Evolutionary conservation across 2,888 invertebrate genomes (phyloP).

Genomic region (Folsomia candida): DNA sequence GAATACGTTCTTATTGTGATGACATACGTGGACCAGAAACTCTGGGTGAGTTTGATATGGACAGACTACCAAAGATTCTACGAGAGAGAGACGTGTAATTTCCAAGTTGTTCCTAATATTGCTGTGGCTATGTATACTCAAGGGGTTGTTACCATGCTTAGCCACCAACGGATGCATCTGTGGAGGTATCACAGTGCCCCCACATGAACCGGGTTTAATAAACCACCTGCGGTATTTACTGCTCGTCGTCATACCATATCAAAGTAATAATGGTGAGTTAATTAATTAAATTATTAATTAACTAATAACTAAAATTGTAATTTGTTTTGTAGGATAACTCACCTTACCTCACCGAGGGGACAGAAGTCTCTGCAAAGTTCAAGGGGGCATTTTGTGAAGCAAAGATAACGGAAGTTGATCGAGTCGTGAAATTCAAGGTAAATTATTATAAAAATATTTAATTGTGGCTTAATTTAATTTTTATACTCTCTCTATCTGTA

Average conservation of each 20-base stretch:
- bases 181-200: too few relatives aligned
- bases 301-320: too few relatives aligned
- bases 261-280: too few relatives aligned
- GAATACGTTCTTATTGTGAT: background rate
- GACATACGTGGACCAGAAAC: background rate
- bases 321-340: slow-evolving; percentile 88
- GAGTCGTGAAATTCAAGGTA: slow-evolving; percentile 90
- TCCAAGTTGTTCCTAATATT: too few relatives aligned
- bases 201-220: too few relatives aligned
- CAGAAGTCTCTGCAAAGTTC: slow-evolving; percentile 99
- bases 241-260: too few relatives aligned
- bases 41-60: background rate
- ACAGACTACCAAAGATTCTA: too few relatives aligned
- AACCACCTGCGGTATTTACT: too few relatives aligned
- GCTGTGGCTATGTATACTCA: background rate
- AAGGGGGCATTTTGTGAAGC: slow-evolving; percentile 99
- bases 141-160: slow-evolving; percentile 45
- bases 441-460: slow-evolving; percentile 49
- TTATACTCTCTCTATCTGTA: too few relatives aligned
- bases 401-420: slow-evolving; percentile 90
- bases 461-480: too few relatives aligned
- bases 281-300: too few relatives aligned
- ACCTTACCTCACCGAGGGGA: slow-evolving; percentile 90
- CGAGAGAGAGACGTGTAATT: too few relatives aligned
- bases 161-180: slow-evolving; percentile 46